Evolutionary conservation across 2,888 invertebrate genomes (phyloP).

Genomic region (Tenthredo mesomela): DNA sequence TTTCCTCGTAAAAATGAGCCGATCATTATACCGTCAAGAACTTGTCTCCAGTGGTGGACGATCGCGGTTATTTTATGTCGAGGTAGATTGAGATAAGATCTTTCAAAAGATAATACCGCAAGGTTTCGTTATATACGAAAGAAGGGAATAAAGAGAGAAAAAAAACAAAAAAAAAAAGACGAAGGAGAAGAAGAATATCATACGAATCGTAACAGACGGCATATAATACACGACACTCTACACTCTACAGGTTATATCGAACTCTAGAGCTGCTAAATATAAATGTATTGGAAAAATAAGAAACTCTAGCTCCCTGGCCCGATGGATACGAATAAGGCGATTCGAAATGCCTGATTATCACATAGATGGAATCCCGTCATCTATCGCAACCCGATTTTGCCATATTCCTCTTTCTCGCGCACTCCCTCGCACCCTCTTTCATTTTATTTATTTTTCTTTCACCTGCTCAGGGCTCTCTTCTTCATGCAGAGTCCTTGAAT

Average conservation of each 20-base stretch:
- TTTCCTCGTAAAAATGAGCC: conserved; percentile 37
- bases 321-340: conserved; percentile 10
- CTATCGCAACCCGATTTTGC: conserved; percentile 5
- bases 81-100: not conserved
- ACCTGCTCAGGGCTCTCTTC: not conserved
- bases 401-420: not conserved
- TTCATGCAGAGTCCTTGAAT: not conserved
- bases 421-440: not conserved
- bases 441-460: not conserved
- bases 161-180: not conserved
- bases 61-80: conserved; percentile 9
- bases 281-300: conserved; percentile 41
- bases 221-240: not conserved
- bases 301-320: not conserved
- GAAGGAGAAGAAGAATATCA: not conserved
- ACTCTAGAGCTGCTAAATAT: conserved; percentile 30
- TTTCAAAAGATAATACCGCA: not conserved
- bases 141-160: conserved; percentile 1
- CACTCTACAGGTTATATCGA: conserved; percentile 26
- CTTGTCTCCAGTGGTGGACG: not conserved
- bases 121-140: not conserved
- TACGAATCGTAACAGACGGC: conserved; percentile 1
- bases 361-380: conserved; percentile 45
- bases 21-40: conserved; percentile 32
- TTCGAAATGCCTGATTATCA: conserved; percentile 43